Percentiles rank a stretch among this genome's conserved stretches.
Conservation (phyloP, 2,113 vertebrate species). For the Semnornis frantzii region DNA sequence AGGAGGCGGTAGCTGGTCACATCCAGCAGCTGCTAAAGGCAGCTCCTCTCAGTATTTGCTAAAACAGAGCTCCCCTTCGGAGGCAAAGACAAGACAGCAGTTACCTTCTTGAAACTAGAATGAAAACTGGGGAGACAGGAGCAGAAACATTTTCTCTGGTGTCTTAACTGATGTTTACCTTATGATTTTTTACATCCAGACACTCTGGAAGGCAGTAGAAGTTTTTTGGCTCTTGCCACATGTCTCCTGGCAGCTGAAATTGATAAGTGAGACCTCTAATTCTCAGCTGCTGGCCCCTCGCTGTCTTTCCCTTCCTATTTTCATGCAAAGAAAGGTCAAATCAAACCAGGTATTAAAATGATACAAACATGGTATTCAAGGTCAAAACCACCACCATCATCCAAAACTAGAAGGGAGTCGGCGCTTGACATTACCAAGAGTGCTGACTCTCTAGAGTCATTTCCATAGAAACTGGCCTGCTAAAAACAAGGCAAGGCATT, state of each 20-base stretch:
- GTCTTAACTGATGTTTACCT: background rate
- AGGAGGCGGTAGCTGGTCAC: background rate
- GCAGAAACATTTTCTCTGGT: background rate
- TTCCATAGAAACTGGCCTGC: conserved; percentile 59
- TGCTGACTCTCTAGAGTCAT: background rate
- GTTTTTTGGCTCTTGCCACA: background rate
- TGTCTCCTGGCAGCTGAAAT: background rate
- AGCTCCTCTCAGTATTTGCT: background rate
- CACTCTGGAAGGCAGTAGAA: background rate
- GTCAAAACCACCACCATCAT: background rate
- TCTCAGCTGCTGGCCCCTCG: conserved; percentile 5
- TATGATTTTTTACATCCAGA: background rate
- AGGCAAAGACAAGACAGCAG: background rate
- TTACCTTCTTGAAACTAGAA: background rate
- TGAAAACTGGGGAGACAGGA: background rate
- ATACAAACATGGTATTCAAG: background rate
- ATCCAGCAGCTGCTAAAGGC: background rate
- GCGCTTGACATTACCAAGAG: conserved; percentile 5
- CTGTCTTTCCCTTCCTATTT: background rate
- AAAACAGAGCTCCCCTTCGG: background rate
- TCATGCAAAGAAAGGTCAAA: conserved; percentile 28
- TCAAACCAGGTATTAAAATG: conserved; percentile 1
- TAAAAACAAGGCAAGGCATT: conserved; percentile 41
- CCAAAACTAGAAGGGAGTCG: background rate
- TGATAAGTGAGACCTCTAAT: background rate